Evolutionary conservation across 2,888 invertebrate genomes (phyloP).

Genomic region (Lasioglossum malachurum): DNA sequence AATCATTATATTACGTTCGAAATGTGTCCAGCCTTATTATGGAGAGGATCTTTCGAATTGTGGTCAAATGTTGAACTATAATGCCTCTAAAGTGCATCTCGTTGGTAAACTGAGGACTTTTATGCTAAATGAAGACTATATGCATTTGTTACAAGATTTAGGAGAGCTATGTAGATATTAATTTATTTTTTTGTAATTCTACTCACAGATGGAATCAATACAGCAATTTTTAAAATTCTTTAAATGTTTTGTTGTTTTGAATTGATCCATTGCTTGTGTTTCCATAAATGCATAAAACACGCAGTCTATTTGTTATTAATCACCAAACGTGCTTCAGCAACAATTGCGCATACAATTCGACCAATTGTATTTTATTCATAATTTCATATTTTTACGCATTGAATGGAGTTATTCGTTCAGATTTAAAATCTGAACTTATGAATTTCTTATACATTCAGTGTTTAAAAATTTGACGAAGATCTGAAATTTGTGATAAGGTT

Average conservation of each 20-base stretch:
- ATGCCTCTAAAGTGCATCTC: not conserved
- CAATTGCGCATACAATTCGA: not conserved
- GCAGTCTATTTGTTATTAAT: not conserved
- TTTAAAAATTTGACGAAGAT: not conserved
- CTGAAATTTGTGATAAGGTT: not conserved
- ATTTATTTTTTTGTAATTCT: not conserved
- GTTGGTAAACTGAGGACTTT: not conserved
- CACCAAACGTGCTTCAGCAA: not conserved
- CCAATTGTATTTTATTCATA: not conserved
- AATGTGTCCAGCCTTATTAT: not conserved
- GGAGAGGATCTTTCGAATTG: not conserved
- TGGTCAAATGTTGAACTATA: not conserved
- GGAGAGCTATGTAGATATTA: not conserved
- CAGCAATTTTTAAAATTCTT: not conserved
- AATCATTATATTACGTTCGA: not conserved
- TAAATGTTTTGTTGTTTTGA: not conserved
- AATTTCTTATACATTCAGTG: not conserved
- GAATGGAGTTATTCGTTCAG: rapidly evolving
- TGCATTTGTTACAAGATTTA: not conserved
- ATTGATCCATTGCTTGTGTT: not conserved
- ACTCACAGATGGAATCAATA: not conserved
- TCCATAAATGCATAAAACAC: not conserved
- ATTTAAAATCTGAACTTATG: too few species aligned
- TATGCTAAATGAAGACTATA: not conserved
- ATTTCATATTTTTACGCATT: not conserved